A percentile compares a stretch with the other conserved stretches of the same genome.
phyloP scores from a whole-genome alignment of 2,888 invertebrate species.

The Apotomis capreana region DNA sequence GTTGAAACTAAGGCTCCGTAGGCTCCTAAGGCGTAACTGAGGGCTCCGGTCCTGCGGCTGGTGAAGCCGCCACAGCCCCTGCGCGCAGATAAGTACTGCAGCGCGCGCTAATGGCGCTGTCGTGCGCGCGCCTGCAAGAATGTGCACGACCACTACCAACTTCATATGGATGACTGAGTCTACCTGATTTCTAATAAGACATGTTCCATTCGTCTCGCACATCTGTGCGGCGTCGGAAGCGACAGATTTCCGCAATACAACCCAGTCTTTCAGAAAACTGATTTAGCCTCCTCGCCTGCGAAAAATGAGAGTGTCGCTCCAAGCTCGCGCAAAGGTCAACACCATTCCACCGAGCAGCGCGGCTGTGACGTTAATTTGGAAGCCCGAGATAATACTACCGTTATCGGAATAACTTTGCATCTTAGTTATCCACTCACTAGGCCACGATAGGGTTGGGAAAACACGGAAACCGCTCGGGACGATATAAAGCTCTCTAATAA shows the following conservation, averaged over 20 bases:
- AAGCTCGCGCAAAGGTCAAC: constrained; percentile 20
- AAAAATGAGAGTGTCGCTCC: background rate
- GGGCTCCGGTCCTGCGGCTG: background rate
- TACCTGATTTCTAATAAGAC: constrained; percentile 25
- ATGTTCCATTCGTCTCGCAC: background rate
- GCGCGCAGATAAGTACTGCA: background rate
- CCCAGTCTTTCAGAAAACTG: too few species aligned
- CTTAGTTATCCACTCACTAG: constrained; percentile 25
- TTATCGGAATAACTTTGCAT: constrained; percentile 41
- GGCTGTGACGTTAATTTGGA: constrained; percentile 20
- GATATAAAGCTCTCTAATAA: background rate
- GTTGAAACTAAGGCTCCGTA: too few species aligned
- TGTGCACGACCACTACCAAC: constrained; percentile 8
- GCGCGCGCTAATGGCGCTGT: constrained; percentile 10
- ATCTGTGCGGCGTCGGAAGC: background rate
- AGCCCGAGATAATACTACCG: constrained; percentile 33
- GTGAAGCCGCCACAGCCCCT: background rate
- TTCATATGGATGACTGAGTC: constrained; percentile 18
- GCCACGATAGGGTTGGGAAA: constrained; percentile 25
- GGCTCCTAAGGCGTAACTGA: too few species aligned
- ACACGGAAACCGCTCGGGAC: background rate
- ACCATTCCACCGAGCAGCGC: constrained; percentile 19
- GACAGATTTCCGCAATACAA: background rate
- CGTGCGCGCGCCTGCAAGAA: constrained; percentile 26
- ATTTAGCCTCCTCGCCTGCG: too few species aligned